phyloP scores from a whole-genome alignment of 2,797 vertebrate species.

The Alca torda region DNA sequence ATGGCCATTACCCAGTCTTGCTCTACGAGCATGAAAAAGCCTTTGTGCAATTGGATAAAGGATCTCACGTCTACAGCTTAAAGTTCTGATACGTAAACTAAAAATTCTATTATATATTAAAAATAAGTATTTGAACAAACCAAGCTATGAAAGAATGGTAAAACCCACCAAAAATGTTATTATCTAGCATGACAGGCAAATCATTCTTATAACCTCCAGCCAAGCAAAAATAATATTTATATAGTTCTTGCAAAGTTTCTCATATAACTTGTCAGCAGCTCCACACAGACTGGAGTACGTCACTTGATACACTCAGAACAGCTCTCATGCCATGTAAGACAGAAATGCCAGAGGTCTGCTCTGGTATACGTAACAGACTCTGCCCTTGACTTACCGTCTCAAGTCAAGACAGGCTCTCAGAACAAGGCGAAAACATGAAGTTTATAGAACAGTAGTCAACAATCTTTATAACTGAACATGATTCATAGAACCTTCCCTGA shows the following conservation, averaged over 20 bases:
- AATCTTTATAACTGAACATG: not conserved
- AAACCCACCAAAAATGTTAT: not conserved
- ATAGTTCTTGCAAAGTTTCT: not conserved
- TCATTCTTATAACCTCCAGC: not conserved
- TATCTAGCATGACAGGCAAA: not conserved
- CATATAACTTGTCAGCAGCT: not conserved
- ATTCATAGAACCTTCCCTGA: not conserved
- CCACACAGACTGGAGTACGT: not conserved
- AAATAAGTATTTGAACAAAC: not conserved
- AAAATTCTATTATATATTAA: not conserved
- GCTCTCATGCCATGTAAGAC: not conserved
- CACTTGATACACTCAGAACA: not conserved
- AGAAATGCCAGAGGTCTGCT: not conserved
- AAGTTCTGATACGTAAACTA: not conserved
- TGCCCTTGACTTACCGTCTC: not conserved
- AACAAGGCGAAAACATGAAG: not conserved
- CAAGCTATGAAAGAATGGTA: not conserved
- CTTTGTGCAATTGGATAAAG: not conserved
- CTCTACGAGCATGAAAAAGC: not conserved
- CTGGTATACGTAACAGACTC: not conserved
- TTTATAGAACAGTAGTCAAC: not conserved
- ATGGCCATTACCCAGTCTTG: not conserved
- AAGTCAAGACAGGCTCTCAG: not conserved
- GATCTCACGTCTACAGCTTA: not conserved
- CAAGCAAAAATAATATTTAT: not conserved